Evolutionary conservation across 1,140 invertebrate genomes (phyloP).

Genomic region (Trissolcus basalis): DNA sequence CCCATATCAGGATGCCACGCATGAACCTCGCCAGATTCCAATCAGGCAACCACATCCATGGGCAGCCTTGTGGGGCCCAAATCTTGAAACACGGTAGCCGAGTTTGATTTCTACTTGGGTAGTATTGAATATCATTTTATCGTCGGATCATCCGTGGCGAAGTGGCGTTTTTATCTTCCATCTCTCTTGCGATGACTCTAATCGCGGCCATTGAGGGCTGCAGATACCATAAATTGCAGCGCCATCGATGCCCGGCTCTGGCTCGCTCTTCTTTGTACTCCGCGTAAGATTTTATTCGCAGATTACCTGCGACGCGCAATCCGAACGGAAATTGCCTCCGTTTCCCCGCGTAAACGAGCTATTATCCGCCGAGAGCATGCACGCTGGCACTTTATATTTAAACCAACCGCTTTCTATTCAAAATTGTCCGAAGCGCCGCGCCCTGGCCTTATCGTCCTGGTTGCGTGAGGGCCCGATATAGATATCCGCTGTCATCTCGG

Average conservation of each 20-base stretch:
- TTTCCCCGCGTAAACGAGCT: constrained; percentile 54
- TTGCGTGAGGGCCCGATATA: constrained; percentile 8
- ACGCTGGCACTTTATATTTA: constrained; percentile 58
- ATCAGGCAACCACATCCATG: no score
- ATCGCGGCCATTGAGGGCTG: constrained; percentile 24
- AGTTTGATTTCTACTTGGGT: no score
- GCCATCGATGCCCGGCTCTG: constrained; percentile 14
- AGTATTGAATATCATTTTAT: constrained; percentile 35
- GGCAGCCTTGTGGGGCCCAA: no score
- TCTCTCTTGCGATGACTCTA: constrained; percentile 24
- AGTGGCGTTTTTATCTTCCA: constrained; percentile 51
- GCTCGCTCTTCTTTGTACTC: constrained; percentile 29
- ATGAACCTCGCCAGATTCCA: no score
- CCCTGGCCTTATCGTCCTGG: constrained; percentile 1
- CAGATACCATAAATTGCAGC: constrained; percentile 36
- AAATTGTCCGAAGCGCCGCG: constrained; percentile 25
- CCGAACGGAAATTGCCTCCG: constrained; percentile 54
- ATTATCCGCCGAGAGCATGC: constrained; percentile 51
- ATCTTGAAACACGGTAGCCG: no score
- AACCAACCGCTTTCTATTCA: constrained; percentile 57
- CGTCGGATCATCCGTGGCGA: constrained; percentile 24
- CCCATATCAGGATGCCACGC: no score
- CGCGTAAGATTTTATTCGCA: constrained; percentile 50
- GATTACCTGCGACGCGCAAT: constrained; percentile 52
- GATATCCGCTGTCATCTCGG: constrained; percentile 11